Evolutionary conservation across 1,140 invertebrate species (phyloP), one percentile per base, ranked within the genome.

Genomic region (Drosophila parvula): DNA sequence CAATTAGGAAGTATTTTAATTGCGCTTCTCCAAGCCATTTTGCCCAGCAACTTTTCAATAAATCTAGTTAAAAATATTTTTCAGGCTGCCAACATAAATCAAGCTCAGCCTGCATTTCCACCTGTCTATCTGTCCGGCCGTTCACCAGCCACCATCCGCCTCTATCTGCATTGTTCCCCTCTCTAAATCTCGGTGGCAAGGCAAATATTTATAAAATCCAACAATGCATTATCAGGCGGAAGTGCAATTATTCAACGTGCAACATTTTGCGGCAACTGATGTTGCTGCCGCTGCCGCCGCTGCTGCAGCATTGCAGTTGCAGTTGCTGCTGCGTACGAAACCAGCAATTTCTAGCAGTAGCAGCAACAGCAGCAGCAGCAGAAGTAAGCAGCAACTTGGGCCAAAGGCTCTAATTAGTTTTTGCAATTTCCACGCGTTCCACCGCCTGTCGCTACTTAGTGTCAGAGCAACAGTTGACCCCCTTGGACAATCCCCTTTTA

Each of bases 191-290:
- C 58, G 22, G 16, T 38, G 57, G 43, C 79, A 82, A 82, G 80
- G 74, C 82, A 89, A 89, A 89, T 89, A 89, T 89, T 89, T 89
- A 89, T 84, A 89, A 89, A 89, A 89, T 89, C 84, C 84, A 89
- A 89, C 84, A 89, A 89, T 89, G 80, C 81, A 89, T 89, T 90
- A 89, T 89, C 84, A 89, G 83, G 84, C 84, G 84, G 84, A 89
- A 89, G 84, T 89, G 84, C 84, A 89, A 89, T 89, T 89, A 89
- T 89, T 89, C 84, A 89, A 89, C 84, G 84, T 89, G 84, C 84
- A 84, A 89, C 78, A 90, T 89, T 89, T 84, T 89, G 84, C 84
- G 63, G 84, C 78, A 86, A 75, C 79, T 76, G 75, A 86, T 67
- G 45, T 57, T 60, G 75, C 59, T 44, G 59, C 51, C 38, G 61